phyloP scores from a whole-genome alignment of 2,888 invertebrate genomes.

The Oligia latruncula region DNA sequence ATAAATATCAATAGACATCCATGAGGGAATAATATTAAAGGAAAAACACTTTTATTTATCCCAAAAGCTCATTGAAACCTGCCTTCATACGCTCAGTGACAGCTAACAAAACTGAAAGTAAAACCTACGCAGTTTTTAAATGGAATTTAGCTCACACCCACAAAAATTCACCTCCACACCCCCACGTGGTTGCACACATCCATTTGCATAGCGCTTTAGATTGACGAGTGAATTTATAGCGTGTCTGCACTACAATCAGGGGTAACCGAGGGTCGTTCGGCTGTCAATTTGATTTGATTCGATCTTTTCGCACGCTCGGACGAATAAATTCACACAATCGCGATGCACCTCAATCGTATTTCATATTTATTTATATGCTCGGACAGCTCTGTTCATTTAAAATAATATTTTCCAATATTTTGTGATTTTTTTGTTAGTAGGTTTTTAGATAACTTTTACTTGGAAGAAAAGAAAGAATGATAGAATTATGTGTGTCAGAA shows the following conservation, averaged over 20 bases:
- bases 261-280: constrained; percentile 3
- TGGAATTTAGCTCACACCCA: background rate
- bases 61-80: background rate
- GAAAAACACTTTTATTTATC: background rate
- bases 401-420: background rate
- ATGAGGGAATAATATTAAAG: background rate
- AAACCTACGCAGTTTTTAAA: background rate
- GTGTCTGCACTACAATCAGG: constrained; percentile 22
- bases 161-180: background rate
- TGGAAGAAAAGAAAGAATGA: background rate
- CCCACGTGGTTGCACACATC: background rate
- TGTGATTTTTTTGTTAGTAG: background rate
- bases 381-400: background rate
- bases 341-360: constrained; percentile 18
- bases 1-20: background rate
- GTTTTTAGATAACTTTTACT: background rate
- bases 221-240: constrained; percentile 36
- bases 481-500: background rate
- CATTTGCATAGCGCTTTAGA: background rate
- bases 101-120: background rate
- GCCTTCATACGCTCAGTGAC: background rate
- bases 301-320: constrained; percentile 17
- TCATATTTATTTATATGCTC: constrained; percentile 26
- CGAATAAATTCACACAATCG: constrained; percentile 26
- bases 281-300: constrained; percentile 35